Conservation (phyloP, 1,140 invertebrate genomes). For the Drosophila seguyi region DNA sequence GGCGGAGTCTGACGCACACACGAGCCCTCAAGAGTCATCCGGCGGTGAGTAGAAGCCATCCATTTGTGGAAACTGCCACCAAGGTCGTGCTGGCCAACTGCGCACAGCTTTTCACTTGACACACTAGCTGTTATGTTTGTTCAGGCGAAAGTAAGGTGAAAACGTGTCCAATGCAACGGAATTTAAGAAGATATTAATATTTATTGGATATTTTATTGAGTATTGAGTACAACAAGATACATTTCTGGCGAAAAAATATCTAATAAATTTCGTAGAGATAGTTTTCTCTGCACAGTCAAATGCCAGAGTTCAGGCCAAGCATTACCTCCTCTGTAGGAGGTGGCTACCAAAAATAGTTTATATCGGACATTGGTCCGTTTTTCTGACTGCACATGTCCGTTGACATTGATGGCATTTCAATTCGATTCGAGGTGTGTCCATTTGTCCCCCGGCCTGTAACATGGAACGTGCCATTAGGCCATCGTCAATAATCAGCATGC, state of each 20-base stretch:
- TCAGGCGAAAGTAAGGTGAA: constrained; percentile 8
- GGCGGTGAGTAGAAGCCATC: constrained; percentile 89
- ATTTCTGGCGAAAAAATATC: background rate
- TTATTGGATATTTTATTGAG: too few species aligned
- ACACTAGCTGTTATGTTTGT: constrained; percentile 1
- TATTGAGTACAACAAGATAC: too few species aligned
- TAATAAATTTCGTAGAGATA: background rate
- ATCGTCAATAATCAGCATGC: constrained; percentile 62
- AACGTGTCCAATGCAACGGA: constrained; percentile 17
- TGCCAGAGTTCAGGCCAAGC: constrained; percentile 24
- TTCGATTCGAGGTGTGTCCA: constrained; percentile 17
- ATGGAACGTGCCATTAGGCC: constrained; percentile 63
- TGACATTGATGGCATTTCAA: constrained; percentile 57
- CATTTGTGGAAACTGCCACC: constrained; percentile 8
- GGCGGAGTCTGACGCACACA: constrained; percentile 94
- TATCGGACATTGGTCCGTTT: constrained; percentile 14
- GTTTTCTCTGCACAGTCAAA: background rate
- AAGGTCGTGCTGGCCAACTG: constrained; percentile 6
- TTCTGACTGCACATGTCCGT: constrained; percentile 17
- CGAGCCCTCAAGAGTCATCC: constrained; percentile 95
- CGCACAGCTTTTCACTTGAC: constrained; percentile 2
- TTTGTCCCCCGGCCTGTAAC: constrained; percentile 26
- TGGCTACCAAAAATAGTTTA: constrained; percentile 31
- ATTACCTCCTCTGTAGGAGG: constrained; percentile 10
- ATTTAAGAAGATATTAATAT: background rate